Conservation (phyloP, 2,797 vertebrate genomes). For the Octomys mimax region DNA sequence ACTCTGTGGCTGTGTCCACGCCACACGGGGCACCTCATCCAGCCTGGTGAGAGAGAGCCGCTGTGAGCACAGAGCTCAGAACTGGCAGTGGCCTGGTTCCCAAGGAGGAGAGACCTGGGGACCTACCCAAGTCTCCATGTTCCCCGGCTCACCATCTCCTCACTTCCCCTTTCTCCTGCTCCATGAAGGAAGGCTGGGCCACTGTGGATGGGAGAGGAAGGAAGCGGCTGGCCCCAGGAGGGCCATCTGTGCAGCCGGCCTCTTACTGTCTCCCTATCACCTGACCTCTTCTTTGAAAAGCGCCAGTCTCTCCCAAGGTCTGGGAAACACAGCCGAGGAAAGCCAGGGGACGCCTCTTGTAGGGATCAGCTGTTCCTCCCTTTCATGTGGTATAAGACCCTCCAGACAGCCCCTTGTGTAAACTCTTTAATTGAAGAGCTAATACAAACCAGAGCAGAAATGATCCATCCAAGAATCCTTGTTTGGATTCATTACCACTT, state of each 20-base stretch:
- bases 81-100: background rate
- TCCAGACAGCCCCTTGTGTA: background rate
- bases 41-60: no score
- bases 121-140: accelerated
- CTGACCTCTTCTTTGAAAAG: constrained; percentile 73
- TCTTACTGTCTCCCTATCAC: constrained; percentile 43
- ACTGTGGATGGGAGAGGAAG: background rate
- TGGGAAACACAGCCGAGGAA: constrained; percentile 78
- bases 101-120: background rate
- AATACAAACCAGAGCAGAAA: constrained; percentile 73
- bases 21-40: background rate
- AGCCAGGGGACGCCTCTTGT: constrained; percentile 67
- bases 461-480: constrained; percentile 31
- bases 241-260: constrained; percentile 48
- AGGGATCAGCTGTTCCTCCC: constrained; percentile 70
- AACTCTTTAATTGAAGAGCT: constrained; percentile 73
- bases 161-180: background rate
- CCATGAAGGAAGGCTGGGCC: background rate
- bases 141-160: accelerated
- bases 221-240: constrained; percentile 56
- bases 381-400: constrained; percentile 78
- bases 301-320: constrained; percentile 35
- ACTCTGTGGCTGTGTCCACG: background rate
- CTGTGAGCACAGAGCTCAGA: accelerated
- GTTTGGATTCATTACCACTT: background rate